Evolutionary conservation across 2,113 vertebrate species (phyloP), one percentile per base, ranked within the genome.

Genomic region (Cygnus atratus): DNA sequence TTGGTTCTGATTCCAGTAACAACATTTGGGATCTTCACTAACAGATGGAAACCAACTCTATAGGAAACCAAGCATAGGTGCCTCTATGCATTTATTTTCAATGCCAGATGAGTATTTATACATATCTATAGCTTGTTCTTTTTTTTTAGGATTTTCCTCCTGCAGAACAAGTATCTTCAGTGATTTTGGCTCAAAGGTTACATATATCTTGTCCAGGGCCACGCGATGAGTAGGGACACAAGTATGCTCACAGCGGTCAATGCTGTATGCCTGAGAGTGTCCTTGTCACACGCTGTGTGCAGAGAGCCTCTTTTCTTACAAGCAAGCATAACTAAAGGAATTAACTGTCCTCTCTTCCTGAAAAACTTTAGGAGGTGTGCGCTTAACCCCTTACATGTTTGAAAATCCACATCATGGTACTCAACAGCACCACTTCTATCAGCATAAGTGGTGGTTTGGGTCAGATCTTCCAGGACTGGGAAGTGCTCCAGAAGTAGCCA

Each of bases 51-150:
- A 84, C 13, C 24, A 33, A 43, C n/a, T 93, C 3, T 20, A 37
- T 37, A 37, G 37, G 37, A 37, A 37, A 37, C 37, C 37, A 37
- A 37, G 7, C 37, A 37, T 37, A 63, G 63, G 55, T 55, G 24
- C n/a, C 24, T 91, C 66, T 58, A 70, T 82, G n/a, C 25, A 46
- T 87, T 87, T 92, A 28, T 89, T 29, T 83, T 80, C 81, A 95
- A 91, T 77, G 37, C 26, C 91, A 87, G 71, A 75, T 93, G 74
- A 92, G 80, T 95, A 70, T 89, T 85, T 87, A 91, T 74, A 50
- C 50, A 11, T 90, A 74, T 55, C 46, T 80, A 10, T 83, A 87
- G 24, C 74, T 94, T 74, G 41, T 77, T 95, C 84, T 91, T n/a
- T 79, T n/a, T n/a, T 39, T 91, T 82, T 31, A 54, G 24, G 66